Conservation (phyloP, 2,888 invertebrate genomes). For the Nymphalis polychloros region DNA sequence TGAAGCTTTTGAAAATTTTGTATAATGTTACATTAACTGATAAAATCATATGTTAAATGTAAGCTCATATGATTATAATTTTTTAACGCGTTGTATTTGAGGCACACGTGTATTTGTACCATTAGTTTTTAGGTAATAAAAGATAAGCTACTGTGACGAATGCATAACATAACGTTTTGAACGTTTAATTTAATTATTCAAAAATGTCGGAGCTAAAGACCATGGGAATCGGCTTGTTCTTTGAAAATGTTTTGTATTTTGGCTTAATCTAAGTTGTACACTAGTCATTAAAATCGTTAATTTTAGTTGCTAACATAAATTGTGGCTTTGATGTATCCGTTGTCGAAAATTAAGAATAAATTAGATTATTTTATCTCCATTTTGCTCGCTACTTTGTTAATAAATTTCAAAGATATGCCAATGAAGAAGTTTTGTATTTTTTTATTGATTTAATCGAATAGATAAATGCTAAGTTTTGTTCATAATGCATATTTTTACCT, state of each 20-base stretch:
- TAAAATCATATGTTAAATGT: background rate
- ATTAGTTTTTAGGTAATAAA: conserved; percentile 31
- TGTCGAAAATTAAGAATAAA: background rate
- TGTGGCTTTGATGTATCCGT: background rate
- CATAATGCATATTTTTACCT: too few species aligned
- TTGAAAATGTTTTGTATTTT: conserved; percentile 14
- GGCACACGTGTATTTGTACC: conserved; percentile 18
- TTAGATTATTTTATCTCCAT: conserved; percentile 21
- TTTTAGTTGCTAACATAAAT: background rate
- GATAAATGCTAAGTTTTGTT: background rate
- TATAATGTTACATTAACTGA: background rate
- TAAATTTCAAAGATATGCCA: conserved; percentile 55
- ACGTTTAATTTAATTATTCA: conserved; percentile 36
- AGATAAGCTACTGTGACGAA: conserved; percentile 37
- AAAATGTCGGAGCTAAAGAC: conserved; percentile 43
- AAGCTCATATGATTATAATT: background rate
- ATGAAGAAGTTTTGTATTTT: conserved; percentile 29
- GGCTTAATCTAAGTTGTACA: background rate
- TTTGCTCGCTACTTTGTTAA: conserved; percentile 16
- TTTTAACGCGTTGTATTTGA: conserved; percentile 5
- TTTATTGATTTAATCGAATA: conserved; percentile 11
- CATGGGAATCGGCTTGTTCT: conserved; percentile 41
- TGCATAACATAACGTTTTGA: conserved; percentile 32
- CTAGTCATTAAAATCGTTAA: background rate
- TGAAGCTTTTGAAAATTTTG: background rate